Conservation (phyloP, 2,888 invertebrate genomes). For the Rhagophthalmus giganteus region DNA sequence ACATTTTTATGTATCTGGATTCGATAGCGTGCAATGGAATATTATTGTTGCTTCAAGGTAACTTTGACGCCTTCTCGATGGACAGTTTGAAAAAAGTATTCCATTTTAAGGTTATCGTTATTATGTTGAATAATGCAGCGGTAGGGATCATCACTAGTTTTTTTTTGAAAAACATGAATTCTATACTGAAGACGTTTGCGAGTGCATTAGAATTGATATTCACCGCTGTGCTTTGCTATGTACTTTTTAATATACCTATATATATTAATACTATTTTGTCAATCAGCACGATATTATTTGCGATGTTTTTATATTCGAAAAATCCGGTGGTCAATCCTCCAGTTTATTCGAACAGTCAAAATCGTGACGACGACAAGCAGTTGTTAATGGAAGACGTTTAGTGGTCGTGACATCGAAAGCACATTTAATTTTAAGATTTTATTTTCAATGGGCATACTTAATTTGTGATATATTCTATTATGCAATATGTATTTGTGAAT, state of each 20-base stretch:
- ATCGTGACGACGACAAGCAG: slow-evolving; percentile 29
- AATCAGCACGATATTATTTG: slow-evolving; percentile 78
- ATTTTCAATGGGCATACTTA: neutral
- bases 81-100: slow-evolving; percentile 61
- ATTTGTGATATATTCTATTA: too few relatives aligned
- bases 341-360: slow-evolving; percentile 27
- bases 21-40: slow-evolving; percentile 89
- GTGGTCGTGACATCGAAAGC: neutral
- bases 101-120: slow-evolving; percentile 72
- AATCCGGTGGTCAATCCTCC: slow-evolving; percentile 76
- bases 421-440: neutral
- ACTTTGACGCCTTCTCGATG: slow-evolving; percentile 61
- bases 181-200: slow-evolving; percentile 94
- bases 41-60: slow-evolving; percentile 69
- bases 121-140: slow-evolving; percentile 86
- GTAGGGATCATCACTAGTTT: slow-evolving; percentile 94
- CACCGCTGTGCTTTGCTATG: slow-evolving; percentile 85
- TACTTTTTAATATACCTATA: slow-evolving; percentile 83
- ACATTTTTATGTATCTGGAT: slow-evolving; percentile 93
- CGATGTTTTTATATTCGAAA: slow-evolving; percentile 85
- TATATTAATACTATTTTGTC: slow-evolving; percentile 79
- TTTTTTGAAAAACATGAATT: slow-evolving; percentile 89
- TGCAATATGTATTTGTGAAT: too few relatives aligned
- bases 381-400: slow-evolving; percentile 35
- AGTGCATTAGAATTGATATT: slow-evolving; percentile 90